phyloP scores from a whole-genome alignment of 2,113 vertebrate genomes.

The Hypomesus transpacificus region DNA sequence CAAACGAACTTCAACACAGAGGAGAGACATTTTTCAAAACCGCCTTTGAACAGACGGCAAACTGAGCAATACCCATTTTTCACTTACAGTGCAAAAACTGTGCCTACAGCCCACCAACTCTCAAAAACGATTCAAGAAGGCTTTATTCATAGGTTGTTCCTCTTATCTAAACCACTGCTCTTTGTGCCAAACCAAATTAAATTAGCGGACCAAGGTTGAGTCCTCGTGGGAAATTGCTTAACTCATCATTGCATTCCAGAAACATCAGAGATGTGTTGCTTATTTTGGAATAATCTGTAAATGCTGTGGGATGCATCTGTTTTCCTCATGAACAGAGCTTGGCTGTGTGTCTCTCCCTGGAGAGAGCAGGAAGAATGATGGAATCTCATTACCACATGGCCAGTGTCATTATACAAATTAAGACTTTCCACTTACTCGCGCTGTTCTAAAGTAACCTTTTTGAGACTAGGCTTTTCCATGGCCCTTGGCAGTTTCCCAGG shows the following conservation, averaged over 20 bases:
- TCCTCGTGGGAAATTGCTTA: background rate
- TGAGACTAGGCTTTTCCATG: background rate
- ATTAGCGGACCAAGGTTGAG: background rate
- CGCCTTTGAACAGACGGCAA: constrained; percentile 36
- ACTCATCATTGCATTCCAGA: background rate
- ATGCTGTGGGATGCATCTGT: background rate
- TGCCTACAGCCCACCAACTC: background rate
- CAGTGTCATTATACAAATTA: background rate
- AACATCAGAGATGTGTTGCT: background rate
- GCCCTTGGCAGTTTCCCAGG: background rate
- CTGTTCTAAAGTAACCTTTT: background rate
- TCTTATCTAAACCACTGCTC: constrained; percentile 8
- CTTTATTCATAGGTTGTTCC: background rate
- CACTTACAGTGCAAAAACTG: constrained; percentile 38
- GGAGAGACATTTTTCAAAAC: constrained; percentile 36
- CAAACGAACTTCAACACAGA: constrained; percentile 28
- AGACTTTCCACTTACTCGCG: background rate
- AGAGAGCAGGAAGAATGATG: background rate
- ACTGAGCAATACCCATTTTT: constrained; percentile 49
- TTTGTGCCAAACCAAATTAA: constrained; percentile 4
- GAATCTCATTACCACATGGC: constrained; percentile 1
- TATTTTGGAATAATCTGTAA: constrained; percentile 5
- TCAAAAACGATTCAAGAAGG: background rate
- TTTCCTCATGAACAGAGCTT: constrained; percentile 2
- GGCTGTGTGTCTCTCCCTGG: background rate